Conservation (phyloP, 2,797 vertebrate species). For the Muscicapa striata region DNA sequence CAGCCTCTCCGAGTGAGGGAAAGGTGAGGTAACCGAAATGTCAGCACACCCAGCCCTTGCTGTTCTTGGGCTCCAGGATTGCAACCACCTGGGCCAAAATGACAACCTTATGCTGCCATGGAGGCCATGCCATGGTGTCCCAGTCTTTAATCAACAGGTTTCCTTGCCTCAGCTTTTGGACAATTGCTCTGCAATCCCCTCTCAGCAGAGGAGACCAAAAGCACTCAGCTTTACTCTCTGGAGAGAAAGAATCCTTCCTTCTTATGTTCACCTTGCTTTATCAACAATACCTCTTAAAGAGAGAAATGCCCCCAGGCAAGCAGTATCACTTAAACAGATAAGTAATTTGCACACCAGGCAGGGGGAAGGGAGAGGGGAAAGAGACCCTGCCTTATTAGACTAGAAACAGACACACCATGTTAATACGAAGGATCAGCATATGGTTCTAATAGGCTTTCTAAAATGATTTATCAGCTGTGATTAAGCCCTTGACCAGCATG, state of each 20-base stretch:
- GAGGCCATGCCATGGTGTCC: constrained; percentile 26
- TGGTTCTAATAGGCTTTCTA: constrained; percentile 82
- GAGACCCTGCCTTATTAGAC: constrained; percentile 70
- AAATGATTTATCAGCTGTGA: constrained; percentile 85
- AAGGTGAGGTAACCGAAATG: constrained; percentile 75
- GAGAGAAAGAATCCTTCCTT: not conserved
- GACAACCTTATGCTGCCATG: constrained; percentile 71
- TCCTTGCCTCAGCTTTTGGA: constrained; percentile 47
- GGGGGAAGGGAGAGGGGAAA: not conserved
- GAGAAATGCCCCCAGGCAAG: constrained; percentile 68
- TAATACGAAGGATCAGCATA: constrained; percentile 81
- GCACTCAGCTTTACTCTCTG: not conserved
- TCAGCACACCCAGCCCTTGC: constrained; percentile 39
- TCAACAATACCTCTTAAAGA: constrained; percentile 54
- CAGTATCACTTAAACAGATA: constrained; percentile 75
- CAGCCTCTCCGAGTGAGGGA: constrained; percentile 65
- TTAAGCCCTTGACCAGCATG: constrained; percentile 78
- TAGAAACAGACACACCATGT: constrained; percentile 75
- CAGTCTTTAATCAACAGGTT: constrained; percentile 51
- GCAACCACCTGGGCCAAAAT: constrained; percentile 78
- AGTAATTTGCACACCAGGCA: constrained; percentile 60
- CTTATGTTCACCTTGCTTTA: constrained; percentile 56
- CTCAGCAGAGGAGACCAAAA: not conserved
- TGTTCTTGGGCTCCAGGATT: constrained; percentile 61
- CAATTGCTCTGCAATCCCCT: constrained; percentile 29